phyloP scores from a whole-genome alignment of 2,888 invertebrate genomes.

The Nemapogon koenigi region DNA sequence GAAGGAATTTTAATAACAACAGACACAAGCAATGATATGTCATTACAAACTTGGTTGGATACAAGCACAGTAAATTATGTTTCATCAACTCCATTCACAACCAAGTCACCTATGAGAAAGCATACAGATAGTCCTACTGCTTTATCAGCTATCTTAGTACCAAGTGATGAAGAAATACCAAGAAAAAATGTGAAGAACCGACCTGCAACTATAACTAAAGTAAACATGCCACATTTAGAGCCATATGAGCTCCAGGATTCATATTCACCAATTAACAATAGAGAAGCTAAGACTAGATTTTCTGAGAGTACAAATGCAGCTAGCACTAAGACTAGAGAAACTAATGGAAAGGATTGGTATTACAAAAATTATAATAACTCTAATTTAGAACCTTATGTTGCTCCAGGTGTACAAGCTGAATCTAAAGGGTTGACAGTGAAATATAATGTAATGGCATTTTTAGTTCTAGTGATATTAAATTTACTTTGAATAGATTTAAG shows the following conservation, averaged over 20 bases:
- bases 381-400: conserved; percentile 51
- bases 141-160: conserved; percentile 68
- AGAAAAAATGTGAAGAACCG: conserved; percentile 36
- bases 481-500: no score
- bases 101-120: conserved; percentile 36
- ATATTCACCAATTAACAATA: conserved; percentile 42
- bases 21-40: conserved; percentile 50
- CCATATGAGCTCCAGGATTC: conserved; percentile 35
- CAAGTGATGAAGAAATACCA: conserved; percentile 49
- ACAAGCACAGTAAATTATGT: conserved; percentile 35
- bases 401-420: conserved; percentile 37
- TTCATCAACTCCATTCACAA: conserved; percentile 27
- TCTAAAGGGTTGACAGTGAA: no score
- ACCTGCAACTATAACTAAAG: conserved; percentile 53
- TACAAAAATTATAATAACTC: conserved; percentile 83
- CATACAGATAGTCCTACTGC: conserved; percentile 52
- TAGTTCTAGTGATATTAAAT: no score
- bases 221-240: conserved; percentile 42
- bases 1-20: conserved; percentile 50
- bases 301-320: conserved; percentile 37
- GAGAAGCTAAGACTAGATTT: conserved; percentile 50
- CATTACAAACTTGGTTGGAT: conserved; percentile 45
- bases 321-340: conserved; percentile 48
- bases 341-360: conserved; percentile 79
- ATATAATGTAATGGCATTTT: no score